Evolutionary conservation across 2,797 vertebrate genomes (phyloP), one percentile per base, ranked within the genome.

Genomic region (Thunnus albacares): DNA sequence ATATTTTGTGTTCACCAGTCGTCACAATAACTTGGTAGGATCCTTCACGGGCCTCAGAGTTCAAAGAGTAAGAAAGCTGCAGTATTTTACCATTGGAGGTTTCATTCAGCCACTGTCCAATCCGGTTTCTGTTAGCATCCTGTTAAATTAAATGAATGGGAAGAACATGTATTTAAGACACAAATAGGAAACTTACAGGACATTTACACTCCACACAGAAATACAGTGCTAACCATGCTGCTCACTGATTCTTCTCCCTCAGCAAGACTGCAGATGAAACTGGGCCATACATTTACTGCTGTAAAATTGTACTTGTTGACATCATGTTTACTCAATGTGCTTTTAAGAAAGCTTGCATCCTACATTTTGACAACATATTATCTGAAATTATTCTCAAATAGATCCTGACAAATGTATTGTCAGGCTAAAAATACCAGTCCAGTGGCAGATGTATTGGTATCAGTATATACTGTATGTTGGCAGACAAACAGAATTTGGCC

Each of bases 91-190:
- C 57, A 11, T 67, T 6, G 0, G 94, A 89, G 2, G 70, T 85
- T 28, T 89, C 6, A 4, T 95, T 93, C 45, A 94, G 52, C 96
- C 96, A 96, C 79, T 96, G 95, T 17, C 89, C 94, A 76, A 96
- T 94, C 35, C 87, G 85, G 83, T 95, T 96, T 0, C 6, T 9
- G n/a, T 60, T 22, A 35, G 81, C 22, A 86, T 96, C 93, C 96
- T 96, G 84, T 71, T 11, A 20, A 5, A 47, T 5, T 5, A 20
- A 5, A 47, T 4, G 9, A 51, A 65, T 6, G 6, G 20, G 26
- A 51, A 45, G 15, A 58, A 22, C 8, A 35, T 7, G 14, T n/a
- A 14, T 53, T 47, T 3, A 68, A 38, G 9, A 43, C 20, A 65
- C 49, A 58, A 45, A 11, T 1, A 24, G 6, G 2, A 52, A n/a